A percentile compares a stretch with the other conserved stretches of the same genome.
phyloP scores from a whole-genome alignment of 2,888 invertebrate genomes.

The Eulithis prunata region DNA sequence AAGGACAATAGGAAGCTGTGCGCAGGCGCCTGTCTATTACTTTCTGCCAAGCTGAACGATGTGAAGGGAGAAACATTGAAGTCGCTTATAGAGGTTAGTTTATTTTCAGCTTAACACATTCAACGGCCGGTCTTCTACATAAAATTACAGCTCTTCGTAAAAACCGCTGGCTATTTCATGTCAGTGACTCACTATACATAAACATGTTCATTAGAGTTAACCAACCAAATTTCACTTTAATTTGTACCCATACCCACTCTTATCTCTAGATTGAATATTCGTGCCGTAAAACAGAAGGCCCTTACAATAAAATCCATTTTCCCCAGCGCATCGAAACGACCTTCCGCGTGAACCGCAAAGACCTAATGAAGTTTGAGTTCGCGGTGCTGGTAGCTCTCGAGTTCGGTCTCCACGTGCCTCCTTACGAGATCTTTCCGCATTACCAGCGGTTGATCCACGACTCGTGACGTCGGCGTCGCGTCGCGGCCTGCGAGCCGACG shows the following conservation, averaged over 20 bases:
- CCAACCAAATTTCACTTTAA: no score
- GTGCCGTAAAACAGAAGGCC: no score
- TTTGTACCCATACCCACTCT: no score
- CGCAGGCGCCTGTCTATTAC: constrained; percentile 96
- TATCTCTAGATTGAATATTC: no score
- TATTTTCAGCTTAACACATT: neutral
- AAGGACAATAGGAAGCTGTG: constrained; percentile 98
- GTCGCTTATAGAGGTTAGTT: constrained; percentile 92
- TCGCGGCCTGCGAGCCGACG: constrained; percentile 26
- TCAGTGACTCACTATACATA: no score
- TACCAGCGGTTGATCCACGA: constrained; percentile 97
- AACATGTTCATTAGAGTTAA: no score
- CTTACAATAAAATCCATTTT: constrained; percentile 19
- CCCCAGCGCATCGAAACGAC: constrained; percentile 93
- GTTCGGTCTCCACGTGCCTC: constrained; percentile 96
- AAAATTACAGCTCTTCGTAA: no score
- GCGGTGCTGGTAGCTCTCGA: constrained; percentile 97
- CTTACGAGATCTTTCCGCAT: constrained; percentile 96
- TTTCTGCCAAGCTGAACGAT: constrained; percentile 98
- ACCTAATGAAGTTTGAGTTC: constrained; percentile 96
- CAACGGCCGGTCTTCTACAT: no score
- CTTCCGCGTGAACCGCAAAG: constrained; percentile 95
- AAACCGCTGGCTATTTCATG: no score
- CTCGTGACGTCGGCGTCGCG: constrained; percentile 87
- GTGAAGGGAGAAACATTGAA: constrained; percentile 95